Percentiles rank a stretch among this genome's conserved stretches.
phyloP scores from a whole-genome alignment of 1,140 invertebrate species.

The Scaptomyza pallida region DNA sequence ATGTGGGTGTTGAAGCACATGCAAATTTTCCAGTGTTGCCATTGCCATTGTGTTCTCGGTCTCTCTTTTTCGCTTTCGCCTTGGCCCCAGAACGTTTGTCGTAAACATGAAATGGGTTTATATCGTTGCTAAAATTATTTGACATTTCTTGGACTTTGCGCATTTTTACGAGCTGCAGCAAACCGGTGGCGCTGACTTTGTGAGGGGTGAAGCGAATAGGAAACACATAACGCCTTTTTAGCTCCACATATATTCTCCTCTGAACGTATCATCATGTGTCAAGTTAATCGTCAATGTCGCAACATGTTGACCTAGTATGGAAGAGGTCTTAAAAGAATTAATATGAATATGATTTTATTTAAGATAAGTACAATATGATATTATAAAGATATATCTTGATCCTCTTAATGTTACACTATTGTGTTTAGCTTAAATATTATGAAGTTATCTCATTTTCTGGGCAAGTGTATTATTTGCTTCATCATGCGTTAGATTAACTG shows the following conservation, averaged over 20 bases:
- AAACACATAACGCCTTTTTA: constrained; percentile 18
- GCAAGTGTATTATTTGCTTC: constrained; percentile 47
- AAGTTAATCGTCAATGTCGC: not conserved
- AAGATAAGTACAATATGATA: too few species aligned
- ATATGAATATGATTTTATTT: too few species aligned
- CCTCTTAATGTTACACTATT: too few species aligned
- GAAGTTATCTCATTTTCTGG: not conserved
- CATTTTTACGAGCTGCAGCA: constrained; percentile 77
- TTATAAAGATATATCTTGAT: too few species aligned
- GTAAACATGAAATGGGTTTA: constrained; percentile 84
- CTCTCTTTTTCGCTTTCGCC: constrained; percentile 34
- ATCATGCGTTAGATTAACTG: not conserved
- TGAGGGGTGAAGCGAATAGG: not conserved
- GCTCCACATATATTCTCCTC: not conserved
- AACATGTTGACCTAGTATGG: too few species aligned
- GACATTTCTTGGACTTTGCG: constrained; percentile 82
- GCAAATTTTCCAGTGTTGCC: constrained; percentile 61
- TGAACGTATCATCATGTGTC: constrained; percentile 3
- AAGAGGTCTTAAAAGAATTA: too few species aligned
- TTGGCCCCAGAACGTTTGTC: constrained; percentile 56
- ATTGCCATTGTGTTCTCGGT: constrained; percentile 27
- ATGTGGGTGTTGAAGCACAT: constrained; percentile 40
- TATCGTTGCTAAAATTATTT: constrained; percentile 84
- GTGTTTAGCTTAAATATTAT: not conserved
- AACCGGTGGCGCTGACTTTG: not conserved